Evolutionary conservation across 37 sponge, comb jelly and placozoan genomes (phyloP).

Genomic region (Aplysina aerophoba): DNA sequence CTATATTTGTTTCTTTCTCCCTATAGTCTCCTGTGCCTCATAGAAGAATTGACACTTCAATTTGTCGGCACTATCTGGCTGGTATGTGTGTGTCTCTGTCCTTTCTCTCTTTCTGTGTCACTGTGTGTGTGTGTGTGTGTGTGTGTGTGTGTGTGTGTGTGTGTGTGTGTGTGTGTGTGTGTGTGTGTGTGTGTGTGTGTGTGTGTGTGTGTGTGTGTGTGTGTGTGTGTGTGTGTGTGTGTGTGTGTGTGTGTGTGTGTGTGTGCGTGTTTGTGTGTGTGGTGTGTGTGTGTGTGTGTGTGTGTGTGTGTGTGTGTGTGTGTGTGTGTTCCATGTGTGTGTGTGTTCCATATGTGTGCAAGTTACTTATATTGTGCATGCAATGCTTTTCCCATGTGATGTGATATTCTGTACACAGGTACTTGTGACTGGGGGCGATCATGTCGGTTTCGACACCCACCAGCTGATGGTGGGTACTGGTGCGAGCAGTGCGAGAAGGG

Average conservation of each 20-base stretch:
- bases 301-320: conserved; percentile 4
- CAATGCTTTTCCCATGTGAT: neutral
- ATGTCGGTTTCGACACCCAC: conserved; percentile 26
- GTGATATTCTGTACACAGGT: neutral
- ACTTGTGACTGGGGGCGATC: conserved; percentile 23
- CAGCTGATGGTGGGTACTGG: conserved; percentile 5
- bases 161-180: neutral
- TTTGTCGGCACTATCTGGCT: conserved; percentile 24
- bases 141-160: neutral
- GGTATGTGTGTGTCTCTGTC: neutral
- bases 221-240: neutral
- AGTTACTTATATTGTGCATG: neutral
- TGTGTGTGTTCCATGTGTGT: neutral
- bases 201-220: neutral
- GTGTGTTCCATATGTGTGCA: neutral
- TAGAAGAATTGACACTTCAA: conserved; percentile 11
- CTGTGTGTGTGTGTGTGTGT: conserved; percentile 7
- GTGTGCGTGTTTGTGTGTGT: neutral
- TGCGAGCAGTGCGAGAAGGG: neutral
- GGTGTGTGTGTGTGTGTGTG: neutral
- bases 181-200: neutral
- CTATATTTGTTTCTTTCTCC: neutral
- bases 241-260: neutral
- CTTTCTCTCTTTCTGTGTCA: neutral
- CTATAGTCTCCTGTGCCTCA: neutral